Conservation (phyloP, 2,113 vertebrate species). For the Butastur rufipennis region DNA sequence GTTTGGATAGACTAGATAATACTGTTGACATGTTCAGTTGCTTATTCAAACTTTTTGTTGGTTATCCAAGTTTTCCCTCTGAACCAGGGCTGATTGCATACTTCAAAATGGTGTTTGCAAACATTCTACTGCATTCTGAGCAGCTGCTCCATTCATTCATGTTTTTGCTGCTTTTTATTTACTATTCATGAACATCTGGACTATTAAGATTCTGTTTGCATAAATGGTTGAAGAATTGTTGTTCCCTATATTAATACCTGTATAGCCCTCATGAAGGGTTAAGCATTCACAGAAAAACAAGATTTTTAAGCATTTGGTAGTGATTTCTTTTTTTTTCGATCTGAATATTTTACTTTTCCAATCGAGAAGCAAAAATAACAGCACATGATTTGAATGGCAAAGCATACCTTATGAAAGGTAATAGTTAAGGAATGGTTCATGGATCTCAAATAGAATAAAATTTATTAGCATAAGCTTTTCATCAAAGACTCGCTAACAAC, state of each 20-base stretch:
- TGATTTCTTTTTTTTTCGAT: not conserved
- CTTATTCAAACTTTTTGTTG: slow-evolving; percentile 31
- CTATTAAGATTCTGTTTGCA: slow-evolving; percentile 23
- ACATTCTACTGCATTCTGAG: slow-evolving; percentile 36
- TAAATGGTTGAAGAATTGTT: not conserved
- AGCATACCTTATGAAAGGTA: not conserved
- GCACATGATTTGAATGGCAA: not conserved
- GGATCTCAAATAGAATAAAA: not conserved
- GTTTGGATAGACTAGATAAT: not conserved
- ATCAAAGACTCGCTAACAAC: not conserved
- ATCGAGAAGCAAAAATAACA: not conserved
- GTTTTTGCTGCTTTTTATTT: slow-evolving; percentile 35
- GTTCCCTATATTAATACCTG: not conserved
- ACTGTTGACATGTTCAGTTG: not conserved
- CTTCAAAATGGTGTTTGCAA: slow-evolving; percentile 58
- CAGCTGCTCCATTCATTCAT: slow-evolving; percentile 54
- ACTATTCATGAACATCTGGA: slow-evolving; percentile 64
- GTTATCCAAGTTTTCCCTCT: slow-evolving; percentile 28
- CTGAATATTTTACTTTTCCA: not conserved
- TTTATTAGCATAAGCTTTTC: not conserved
- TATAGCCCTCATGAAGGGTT: not conserved
- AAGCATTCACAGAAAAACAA: not conserved
- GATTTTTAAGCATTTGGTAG: not conserved
- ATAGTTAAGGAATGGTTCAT: not conserved
- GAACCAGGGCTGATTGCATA: slow-evolving; percentile 31